Conservation (phyloP, 2,113 vertebrate genomes). For the Brachyistius frenatus region DNA sequence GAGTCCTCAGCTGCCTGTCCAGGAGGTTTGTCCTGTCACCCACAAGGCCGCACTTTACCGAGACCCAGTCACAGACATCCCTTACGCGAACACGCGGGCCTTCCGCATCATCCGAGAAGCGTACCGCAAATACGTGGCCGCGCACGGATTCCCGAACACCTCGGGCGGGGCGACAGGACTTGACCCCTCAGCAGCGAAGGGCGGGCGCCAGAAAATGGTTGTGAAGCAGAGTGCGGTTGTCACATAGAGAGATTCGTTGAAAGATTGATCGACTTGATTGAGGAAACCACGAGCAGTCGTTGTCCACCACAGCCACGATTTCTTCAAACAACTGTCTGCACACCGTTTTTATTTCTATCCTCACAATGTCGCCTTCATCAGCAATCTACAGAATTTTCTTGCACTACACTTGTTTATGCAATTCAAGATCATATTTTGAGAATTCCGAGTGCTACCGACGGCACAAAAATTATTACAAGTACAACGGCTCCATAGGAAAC, state of each 20-base stretch:
- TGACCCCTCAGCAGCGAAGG: slow-evolving; percentile 65
- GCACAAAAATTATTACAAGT: too few relatives aligned
- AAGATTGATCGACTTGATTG: not conserved
- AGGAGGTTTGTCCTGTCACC: slow-evolving; percentile 94
- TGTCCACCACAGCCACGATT: too few relatives aligned
- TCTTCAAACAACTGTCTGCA: too few relatives aligned
- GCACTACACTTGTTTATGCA: too few relatives aligned
- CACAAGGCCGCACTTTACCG: slow-evolving; percentile 92
- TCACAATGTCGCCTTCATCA: too few relatives aligned
- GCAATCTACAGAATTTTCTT: too few relatives aligned
- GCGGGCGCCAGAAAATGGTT: slow-evolving; percentile 88
- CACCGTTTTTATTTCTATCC: too few relatives aligned
- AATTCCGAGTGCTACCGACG: too few relatives aligned
- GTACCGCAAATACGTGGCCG: slow-evolving; percentile 94
- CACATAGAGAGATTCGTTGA: slow-evolving; percentile 46
- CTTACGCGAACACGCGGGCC: slow-evolving; percentile 91
- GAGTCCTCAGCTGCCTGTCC: slow-evolving; percentile 82
- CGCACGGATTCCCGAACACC: slow-evolving; percentile 90
- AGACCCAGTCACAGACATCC: slow-evolving; percentile 96
- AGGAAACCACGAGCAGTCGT: too few relatives aligned
- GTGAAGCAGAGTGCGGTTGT: slow-evolving; percentile 84
- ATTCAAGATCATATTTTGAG: too few relatives aligned
- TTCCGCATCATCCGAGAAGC: slow-evolving; percentile 97
- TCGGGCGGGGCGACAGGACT: slow-evolving; percentile 77
- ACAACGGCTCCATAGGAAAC: too few relatives aligned